phyloP scores from a whole-genome alignment of 2,113 vertebrate genomes.

The Fregetta grallaria region DNA sequence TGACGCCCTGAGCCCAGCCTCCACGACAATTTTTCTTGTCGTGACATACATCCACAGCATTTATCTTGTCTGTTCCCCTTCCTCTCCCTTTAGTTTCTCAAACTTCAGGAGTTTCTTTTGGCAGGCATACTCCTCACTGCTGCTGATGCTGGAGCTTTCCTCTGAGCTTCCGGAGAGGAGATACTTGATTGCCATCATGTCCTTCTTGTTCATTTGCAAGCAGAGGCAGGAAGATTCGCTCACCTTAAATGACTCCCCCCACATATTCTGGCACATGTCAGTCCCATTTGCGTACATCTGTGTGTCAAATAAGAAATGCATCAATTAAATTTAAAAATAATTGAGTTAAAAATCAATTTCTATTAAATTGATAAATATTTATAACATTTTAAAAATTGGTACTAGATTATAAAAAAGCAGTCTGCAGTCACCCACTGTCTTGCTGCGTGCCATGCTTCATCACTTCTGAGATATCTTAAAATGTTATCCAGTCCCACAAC shows the following conservation, averaged over 20 bases:
- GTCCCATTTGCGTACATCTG: slow-evolving; percentile 68
- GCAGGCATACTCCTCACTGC: slow-evolving; percentile 42
- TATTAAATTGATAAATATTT: background rate
- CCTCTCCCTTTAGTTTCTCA: background rate
- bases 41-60: background rate
- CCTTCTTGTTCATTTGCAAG: slow-evolving; percentile 69
- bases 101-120: slow-evolving; percentile 9
- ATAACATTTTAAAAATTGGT: background rate
- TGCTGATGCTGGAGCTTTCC: slow-evolving; percentile 46
- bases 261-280: slow-evolving; percentile 72
- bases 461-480: background rate
- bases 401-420: background rate
- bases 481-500: background rate
- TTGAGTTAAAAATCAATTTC: background rate
- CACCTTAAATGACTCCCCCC: slow-evolving; percentile 69
- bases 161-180: slow-evolving; percentile 29
- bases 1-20: background rate
- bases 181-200: slow-evolving; percentile 42
- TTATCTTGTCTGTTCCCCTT: slow-evolving; percentile 17
- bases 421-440: background rate
- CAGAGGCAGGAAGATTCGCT: slow-evolving; percentile 66
- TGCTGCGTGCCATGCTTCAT: background rate
- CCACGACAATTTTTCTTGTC: background rate
- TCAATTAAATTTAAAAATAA: background rate
- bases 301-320: background rate